Evolutionary conservation across 53 echinoderm and acorn worm genomes (phyloP), one percentile per base, ranked within the genome.

Genomic region (Stichopus horrens): DNA sequence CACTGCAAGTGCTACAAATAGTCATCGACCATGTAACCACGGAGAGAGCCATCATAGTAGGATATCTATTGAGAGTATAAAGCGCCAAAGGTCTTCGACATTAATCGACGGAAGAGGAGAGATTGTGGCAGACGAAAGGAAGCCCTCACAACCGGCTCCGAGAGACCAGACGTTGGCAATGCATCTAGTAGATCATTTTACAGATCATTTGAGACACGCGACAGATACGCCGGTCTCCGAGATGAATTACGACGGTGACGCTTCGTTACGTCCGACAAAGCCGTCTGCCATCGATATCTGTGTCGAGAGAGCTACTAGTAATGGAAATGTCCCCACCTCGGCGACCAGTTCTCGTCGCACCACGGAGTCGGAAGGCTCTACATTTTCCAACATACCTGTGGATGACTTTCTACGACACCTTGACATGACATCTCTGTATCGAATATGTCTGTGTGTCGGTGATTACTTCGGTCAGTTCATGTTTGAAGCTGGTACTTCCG

Each of bases 381-480:
- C 11, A 6, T 63, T 66, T 52, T 85, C 85, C 5, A 52, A 58
- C 37, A 66, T 52, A 21, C 22, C 85, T 22, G 1, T 21, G 63
- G 21, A 67, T 20, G 9, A 52, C 6, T 87, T 74, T 7, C 54
- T 87, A 2, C 57, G 21, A 9, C 57, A 87, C 9, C 74, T 87
- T 20, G 19, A 87, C 10, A 14, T 87, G 21, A 78, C 85, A 22
- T 73, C 73, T 6, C 68, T 76, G 14, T 54, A 57, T 13, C 88
- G 91, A 5, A 88, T 94, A 21, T 75, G 94, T 8, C 90, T 96
- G 7, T 93, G 90, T 74, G 89, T 96, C 59, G 93, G 88, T 16
- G 94, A 96, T 60, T 92, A 93, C 8, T 96, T 96, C 59, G 93
- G 90, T 58, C 91, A 89, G 76, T 88, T 90, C 21, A 90, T 94